phyloP scores from a whole-genome alignment of 2,888 invertebrate genomes.

The Pediacus dermestoides region DNA sequence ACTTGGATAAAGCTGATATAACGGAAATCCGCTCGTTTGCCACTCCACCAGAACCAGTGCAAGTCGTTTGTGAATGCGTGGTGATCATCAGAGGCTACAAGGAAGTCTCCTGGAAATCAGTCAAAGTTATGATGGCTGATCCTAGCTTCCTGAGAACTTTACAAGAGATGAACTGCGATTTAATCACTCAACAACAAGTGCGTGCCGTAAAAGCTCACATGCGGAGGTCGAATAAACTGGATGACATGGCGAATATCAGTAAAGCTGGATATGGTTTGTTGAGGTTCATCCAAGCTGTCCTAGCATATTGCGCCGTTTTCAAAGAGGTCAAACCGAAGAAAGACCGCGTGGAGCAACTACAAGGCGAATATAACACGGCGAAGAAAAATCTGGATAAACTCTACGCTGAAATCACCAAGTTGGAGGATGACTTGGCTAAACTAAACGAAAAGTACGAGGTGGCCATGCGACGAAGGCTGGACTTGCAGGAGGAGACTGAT shows the following conservation, averaged over 20 bases:
- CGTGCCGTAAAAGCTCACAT: conserved; percentile 69
- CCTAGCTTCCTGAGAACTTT: conserved; percentile 75
- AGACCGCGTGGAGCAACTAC: conserved; percentile 75
- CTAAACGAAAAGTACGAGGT: conserved; percentile 73
- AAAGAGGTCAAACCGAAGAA: conserved; percentile 82
- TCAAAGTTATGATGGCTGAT: conserved; percentile 91
- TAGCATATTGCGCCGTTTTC: conserved; percentile 85
- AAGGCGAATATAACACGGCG: conserved; percentile 64
- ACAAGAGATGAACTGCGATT: conserved; percentile 82
- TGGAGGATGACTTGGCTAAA: conserved; percentile 67
- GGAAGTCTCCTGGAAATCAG: conserved; percentile 87
- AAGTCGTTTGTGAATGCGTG: conserved; percentile 86
- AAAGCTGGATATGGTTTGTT: conserved; percentile 82
- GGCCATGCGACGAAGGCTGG: conserved; percentile 65
- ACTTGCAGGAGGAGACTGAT: conserved; percentile 76
- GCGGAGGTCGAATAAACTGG: conserved; percentile 68
- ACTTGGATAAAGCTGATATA: conserved; percentile 85
- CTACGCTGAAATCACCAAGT: conserved; percentile 66
- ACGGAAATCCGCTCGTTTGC: conserved; percentile 91
- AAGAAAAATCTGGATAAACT: conserved; percentile 66
- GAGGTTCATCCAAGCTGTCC: conserved; percentile 80
- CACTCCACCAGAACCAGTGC: conserved; percentile 86
- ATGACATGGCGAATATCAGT: conserved; percentile 81
- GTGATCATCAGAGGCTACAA: conserved; percentile 78
- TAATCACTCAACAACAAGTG: conserved; percentile 68